Evolutionary conservation across 35 echinoderm and acorn worm genomes (phyloP).

Genomic region (Eucidaris tribuloides): DNA sequence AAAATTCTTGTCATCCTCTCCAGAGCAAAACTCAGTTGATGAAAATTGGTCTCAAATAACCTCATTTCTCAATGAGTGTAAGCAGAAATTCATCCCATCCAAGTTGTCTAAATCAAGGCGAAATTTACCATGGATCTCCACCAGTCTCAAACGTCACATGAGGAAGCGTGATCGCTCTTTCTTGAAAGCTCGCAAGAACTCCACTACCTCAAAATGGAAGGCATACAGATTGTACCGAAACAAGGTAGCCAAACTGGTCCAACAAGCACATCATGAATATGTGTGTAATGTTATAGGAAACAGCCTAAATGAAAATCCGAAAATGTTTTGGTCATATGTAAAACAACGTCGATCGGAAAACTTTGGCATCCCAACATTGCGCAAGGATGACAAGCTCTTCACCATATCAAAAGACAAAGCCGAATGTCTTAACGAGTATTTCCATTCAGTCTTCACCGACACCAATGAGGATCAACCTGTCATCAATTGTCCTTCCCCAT

Average conservation of each 20-base stretch:
- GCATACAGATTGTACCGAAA: conserved; percentile 3
- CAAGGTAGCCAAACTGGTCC: conserved; percentile 21
- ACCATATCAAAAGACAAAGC: background rate
- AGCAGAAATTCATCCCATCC: conserved; percentile 17
- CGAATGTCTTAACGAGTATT: background rate
- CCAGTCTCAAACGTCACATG: conserved; percentile 37
- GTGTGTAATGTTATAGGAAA: conserved; percentile 36
- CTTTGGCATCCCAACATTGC: conserved; percentile 48
- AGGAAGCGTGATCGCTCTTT: conserved; percentile 45
- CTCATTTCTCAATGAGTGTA: background rate
- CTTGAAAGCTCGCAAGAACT: conserved; percentile 14
- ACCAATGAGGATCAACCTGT: background rate
- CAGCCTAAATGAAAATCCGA: conserved; percentile 34
- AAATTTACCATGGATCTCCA: conserved; percentile 39
- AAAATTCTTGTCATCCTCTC: conserved; percentile 31
- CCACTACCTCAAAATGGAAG: conserved; percentile 6
- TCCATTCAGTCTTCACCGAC: background rate
- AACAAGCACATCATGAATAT: conserved; percentile 23
- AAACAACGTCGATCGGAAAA: conserved; percentile 18
- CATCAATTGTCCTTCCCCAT: background rate
- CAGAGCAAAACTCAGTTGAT: conserved; percentile 26
- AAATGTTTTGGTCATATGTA: conserved; percentile 47
- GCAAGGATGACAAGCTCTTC: background rate
- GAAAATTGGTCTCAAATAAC: conserved; percentile 36
- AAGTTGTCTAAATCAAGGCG: conserved; percentile 37